Percentiles rank a stretch among this genome's conserved stretches.
Conservation (phyloP, 2,888 invertebrate genomes). For the Helleia helle region DNA sequence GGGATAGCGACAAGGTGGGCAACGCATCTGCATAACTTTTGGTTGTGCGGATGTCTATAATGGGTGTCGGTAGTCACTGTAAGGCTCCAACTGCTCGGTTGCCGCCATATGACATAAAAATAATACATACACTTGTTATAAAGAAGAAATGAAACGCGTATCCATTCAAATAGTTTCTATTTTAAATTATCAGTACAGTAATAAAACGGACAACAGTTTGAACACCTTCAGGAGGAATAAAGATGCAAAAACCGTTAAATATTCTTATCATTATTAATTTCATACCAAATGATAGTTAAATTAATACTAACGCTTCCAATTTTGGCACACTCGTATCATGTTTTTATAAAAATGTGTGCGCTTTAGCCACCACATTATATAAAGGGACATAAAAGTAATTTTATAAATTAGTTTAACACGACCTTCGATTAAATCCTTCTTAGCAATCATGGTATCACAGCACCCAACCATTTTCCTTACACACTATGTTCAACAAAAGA, state of each 20-base stretch:
- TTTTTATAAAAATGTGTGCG: constrained; percentile 15
- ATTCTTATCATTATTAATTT: constrained; percentile 31
- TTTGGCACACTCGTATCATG: constrained; percentile 32
- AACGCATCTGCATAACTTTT: no score
- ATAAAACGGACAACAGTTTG: constrained; percentile 64
- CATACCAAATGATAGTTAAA: constrained; percentile 26
- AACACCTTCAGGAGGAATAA: constrained; percentile 53
- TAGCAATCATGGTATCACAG: constrained; percentile 61
- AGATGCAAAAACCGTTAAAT: constrained; percentile 62
- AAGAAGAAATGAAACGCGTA: constrained; percentile 29
- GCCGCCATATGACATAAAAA: no score
- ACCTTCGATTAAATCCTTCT: constrained; percentile 25
- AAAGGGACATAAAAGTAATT: constrained; percentile 11
- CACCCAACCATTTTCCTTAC: constrained; percentile 49
- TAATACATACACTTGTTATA: no score
- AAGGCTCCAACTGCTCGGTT: no score
- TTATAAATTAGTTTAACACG: constrained; percentile 11
- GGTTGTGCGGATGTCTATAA: no score
- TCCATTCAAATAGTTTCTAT: constrained; percentile 59
- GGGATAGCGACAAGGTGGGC: no score
- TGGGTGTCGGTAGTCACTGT: no score
- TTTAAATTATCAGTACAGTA: constrained; percentile 59
- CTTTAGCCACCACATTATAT: constrained; percentile 19
- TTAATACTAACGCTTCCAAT: constrained; percentile 25
- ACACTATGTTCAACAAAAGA: constrained; percentile 31